Base-by-base conservation (phyloP, 2,888 invertebrate genomes). In the Flexamia atlantica region DNA sequence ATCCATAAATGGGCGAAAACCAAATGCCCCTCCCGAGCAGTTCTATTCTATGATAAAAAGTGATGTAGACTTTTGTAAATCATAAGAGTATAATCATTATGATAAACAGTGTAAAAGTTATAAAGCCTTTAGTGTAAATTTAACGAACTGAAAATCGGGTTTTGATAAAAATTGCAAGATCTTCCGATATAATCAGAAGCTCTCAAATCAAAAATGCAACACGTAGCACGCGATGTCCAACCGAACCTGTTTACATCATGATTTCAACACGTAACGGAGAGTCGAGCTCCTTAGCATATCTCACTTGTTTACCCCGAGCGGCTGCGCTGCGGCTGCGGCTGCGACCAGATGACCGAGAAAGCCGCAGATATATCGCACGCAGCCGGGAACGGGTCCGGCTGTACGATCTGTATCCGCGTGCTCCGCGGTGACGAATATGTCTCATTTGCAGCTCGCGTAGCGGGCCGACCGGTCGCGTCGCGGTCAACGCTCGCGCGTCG, bases 341-440 rank as follows among this genome's bases (percentile, higher is more conserved):
- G 53, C 7, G 53, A 40, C 72, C 72, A 72, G 72, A 10, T 72
- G 72, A 72, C 36, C 72, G 72, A 72, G 72, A 40, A 40, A 40
- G 79, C 42, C 2, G 76, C 57, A 32, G 79, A 79, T 79, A 57
- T 32, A 57, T 79, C 79, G 79, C 79, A 25, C 76, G 57, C 50
- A 23, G 42, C 42, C 20, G 3, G 28, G 76, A 76, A 79, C 79
- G 79, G 79, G 79, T 79, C 79, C 79, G 36, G 79, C 79, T 79
- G 79, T 79, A 17, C 79, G 79, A 79, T 79, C 79, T 42, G 57
- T 79, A 57, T 79, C 79, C 76, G 72, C 42, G 10, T 23, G 20
- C 40, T 30, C 7, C 30, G n/a, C 20, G 79, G 79, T 79, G 79
- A 79, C 53, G 53, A 79, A 79, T 57, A 57, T 36, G 32, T 53